Evolutionary conservation across 2,113 vertebrate genomes (phyloP), one percentile per base, ranked within the genome.

Genomic region (Vombatus ursinus): DNA sequence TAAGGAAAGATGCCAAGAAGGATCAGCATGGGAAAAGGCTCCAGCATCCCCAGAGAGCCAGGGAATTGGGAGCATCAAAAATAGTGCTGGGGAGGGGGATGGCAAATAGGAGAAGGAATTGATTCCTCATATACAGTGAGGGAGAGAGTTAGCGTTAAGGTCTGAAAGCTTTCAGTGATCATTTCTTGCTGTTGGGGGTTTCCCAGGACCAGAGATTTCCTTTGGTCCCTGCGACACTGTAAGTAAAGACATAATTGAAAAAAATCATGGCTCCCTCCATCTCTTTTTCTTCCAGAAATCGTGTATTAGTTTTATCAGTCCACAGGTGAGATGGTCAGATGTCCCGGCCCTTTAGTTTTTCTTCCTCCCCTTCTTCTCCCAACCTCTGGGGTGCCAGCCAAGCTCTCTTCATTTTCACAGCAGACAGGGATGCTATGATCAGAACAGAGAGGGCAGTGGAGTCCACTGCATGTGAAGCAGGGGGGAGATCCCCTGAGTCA

Each of bases 71-170:
- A 90, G 25, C 49, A 37, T 52, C 14, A 50, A 51, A 11, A 77
- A 7, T 23, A 5, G 23, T 92, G 4, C 1, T 44, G 77, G 51
- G 9, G 22, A 48, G 28, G 44, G 14, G 26, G 2, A 12, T 24
- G 8, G 14, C 16, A 84, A 84, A 84, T 22, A 84, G 6, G 68
- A 44, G 68, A 84, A 52, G 50, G 44, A 1, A 61, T 77, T 3
- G 1, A 54, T n/a, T 50, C 1, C 0, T 24, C 26, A 12, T 28
- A 16, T 1, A n/a, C 47, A n/a, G 2, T n/a, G 6, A 37, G 52
- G 23, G 44, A 24, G 44, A 24, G 91, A 10, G 6, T 90, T 50
- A 53, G 68, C 31, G 23, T 28, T 3, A 44, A 31, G 24, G 31
- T 48, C 3, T 37, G n/a, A 28, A 12, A 68, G 57, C 57, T 84